These are phyloP conservation scores for Melinopterus prodromus DNA, from an alignment of 2,888 invertebrate species.

Conservation along the genomic window DNA sequence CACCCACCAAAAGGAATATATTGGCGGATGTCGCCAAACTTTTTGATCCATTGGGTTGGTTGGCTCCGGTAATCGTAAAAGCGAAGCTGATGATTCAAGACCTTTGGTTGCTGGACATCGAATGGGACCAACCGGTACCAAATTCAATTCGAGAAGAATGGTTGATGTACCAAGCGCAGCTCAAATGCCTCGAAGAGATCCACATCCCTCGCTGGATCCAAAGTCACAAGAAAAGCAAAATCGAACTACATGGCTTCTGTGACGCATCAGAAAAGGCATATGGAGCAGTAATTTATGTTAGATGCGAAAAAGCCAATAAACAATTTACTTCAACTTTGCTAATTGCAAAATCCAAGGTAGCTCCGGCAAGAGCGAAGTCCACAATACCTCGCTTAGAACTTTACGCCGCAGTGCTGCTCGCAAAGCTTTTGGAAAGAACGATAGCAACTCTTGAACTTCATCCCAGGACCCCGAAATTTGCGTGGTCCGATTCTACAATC, in stretches of 20 bases:
- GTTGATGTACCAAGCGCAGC: conserved; percentile 14
- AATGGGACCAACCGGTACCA: conserved; percentile 32
- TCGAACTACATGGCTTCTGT: conserved; percentile 37
- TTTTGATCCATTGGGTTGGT: conserved; percentile 44
- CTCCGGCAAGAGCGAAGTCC: neutral
- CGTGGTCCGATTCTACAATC: conserved; percentile 45
- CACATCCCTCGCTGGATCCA: neutral
- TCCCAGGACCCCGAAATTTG: neutral
- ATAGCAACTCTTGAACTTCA: neutral
- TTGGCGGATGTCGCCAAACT: conserved; percentile 40
- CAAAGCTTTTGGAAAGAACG: neutral
- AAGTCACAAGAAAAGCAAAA: neutral
- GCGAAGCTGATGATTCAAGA: conserved; percentile 46
- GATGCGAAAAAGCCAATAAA: neutral
- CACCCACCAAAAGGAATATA: conserved; percentile 43
- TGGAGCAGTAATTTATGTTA: conserved; percentile 33
- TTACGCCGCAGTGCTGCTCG: neutral
- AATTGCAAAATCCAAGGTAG: neutral
- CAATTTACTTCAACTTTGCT: neutral
- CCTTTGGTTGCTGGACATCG: conserved; percentile 33
- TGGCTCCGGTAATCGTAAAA: conserved; percentile 38
- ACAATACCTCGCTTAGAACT: neutral
- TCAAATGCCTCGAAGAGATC: conserved; percentile 31
- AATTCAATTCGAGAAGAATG: conserved; percentile 19
- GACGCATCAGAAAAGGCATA: conserved; percentile 35